Percentiles rank a stretch among this genome's conserved stretches.
Evolutionary conservation across 35 echinoderm and acorn worm genomes (phyloP).

Genomic region (Ptychodera flava): DNA sequence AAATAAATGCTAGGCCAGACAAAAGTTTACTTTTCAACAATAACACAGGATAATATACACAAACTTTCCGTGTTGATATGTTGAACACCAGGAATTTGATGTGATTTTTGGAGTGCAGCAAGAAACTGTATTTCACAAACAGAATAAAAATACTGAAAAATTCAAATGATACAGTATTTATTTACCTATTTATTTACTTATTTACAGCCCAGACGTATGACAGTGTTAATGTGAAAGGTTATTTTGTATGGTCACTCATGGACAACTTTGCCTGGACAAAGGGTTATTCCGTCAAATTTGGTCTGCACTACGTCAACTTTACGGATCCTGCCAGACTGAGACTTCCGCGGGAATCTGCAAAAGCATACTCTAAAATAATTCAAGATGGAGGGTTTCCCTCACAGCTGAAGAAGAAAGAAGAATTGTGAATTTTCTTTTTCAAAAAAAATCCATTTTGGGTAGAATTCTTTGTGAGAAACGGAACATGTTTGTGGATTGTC

Average conservation of each 20-base stretch:
- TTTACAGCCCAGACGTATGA: neutral
- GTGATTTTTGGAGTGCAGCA: no score
- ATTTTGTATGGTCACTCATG: neutral
- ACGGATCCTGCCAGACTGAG: neutral
- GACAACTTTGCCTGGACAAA: neutral
- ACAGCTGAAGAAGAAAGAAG: neutral
- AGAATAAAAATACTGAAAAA: no score
- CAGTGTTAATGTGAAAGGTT: neutral
- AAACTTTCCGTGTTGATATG: no score
- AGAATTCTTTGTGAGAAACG: no score
- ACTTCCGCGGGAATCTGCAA: neutral
- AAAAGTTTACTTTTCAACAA: no score
- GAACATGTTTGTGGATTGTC: no score
- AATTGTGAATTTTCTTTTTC: neutral
- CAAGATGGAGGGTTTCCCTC: neutral
- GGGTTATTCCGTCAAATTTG: neutral
- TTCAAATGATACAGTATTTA: neutral
- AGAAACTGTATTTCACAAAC: no score
- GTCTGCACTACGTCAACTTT: neutral
- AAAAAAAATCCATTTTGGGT: neutral
- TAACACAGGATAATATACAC: no score
- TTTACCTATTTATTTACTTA: neutral
- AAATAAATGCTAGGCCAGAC: no score
- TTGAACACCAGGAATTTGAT: no score
- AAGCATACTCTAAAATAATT: neutral